Conservation (phyloP, 2,888 invertebrate genomes). For the Dromius quadrimaculatus region DNA sequence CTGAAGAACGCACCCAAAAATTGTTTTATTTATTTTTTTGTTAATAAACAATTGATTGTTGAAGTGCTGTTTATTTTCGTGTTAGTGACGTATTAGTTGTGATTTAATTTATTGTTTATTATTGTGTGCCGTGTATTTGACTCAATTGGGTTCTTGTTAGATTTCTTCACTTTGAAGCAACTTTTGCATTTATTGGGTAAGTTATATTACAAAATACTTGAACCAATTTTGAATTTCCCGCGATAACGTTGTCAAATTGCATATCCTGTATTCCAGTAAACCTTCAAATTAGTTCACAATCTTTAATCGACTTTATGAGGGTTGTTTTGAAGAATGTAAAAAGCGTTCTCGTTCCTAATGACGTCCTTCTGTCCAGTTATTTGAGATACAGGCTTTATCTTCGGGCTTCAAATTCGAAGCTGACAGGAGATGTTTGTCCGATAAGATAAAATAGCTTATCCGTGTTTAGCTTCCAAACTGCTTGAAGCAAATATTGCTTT, state of each 20-base stretch:
- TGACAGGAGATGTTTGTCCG: slow-evolving; percentile 26
- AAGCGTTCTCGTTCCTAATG: slow-evolving; percentile 10
- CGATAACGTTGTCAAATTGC: too few relatives aligned
- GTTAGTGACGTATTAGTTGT: slow-evolving; percentile 25
- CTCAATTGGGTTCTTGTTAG: slow-evolving; percentile 12
- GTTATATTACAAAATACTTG: too few relatives aligned
- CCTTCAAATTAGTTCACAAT: too few relatives aligned
- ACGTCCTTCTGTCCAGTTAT: background rate
- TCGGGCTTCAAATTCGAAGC: background rate
- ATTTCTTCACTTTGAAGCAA: background rate
- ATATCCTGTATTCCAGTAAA: too few relatives aligned
- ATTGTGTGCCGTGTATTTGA: slow-evolving; percentile 4
- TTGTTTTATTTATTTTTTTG: slow-evolving; percentile 27
- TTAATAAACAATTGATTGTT: slow-evolving; percentile 30
- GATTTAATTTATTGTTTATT: slow-evolving; percentile 13
- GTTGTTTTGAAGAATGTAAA: slow-evolving; percentile 10
- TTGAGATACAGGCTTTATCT: slow-evolving; percentile 12
- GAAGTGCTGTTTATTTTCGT: slow-evolving; percentile 20
- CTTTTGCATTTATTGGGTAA: slow-evolving; percentile 8
- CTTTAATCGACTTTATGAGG: background rate
- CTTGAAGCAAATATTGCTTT: slow-evolving; percentile 24
- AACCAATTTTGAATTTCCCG: too few relatives aligned
- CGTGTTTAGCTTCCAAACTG: slow-evolving; percentile 7
- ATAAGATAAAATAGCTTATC: slow-evolving; percentile 34
- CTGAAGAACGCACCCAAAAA: slow-evolving; percentile 1